Evolutionary conservation across 2,888 invertebrate genomes (phyloP).

Genomic region (Gonocerus acuteangulatus): DNA sequence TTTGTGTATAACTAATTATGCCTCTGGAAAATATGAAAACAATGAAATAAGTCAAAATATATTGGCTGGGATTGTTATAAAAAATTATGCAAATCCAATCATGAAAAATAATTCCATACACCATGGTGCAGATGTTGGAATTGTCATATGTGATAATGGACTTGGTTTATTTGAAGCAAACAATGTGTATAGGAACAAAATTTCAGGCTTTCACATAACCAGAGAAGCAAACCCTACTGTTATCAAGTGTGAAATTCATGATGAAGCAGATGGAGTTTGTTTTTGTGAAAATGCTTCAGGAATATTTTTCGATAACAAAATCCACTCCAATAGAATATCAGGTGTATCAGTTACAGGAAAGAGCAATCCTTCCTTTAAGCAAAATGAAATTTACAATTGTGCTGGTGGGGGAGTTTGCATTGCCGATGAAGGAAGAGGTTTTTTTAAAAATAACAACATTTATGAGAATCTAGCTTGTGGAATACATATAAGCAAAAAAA

Average conservation of each 20-base stretch:
- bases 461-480: slow-evolving; percentile 71
- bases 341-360: slow-evolving; percentile 99
- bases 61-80: slow-evolving; percentile 97
- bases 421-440: slow-evolving; percentile 92
- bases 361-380: slow-evolving; percentile 94
- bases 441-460: slow-evolving; percentile 97
- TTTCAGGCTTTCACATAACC: slow-evolving; percentile 98
- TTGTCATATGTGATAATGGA: slow-evolving; percentile 96
- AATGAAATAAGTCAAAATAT: slow-evolving; percentile 98
- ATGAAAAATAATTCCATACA: slow-evolving; percentile 96
- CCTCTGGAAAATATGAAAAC: slow-evolving; percentile 95
- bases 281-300: slow-evolving; percentile 97
- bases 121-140: slow-evolving; percentile 93
- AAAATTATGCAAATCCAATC: slow-evolving; percentile 96
- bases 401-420: slow-evolving; percentile 98
- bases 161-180: slow-evolving; percentile 98
- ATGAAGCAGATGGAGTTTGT: slow-evolving; percentile 97
- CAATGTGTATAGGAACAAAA: slow-evolving; percentile 97
- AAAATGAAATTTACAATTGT: slow-evolving; percentile 97
- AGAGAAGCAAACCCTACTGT: slow-evolving; percentile 98
- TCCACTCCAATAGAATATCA: slow-evolving; percentile 98
- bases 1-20: slow-evolving; percentile 94
- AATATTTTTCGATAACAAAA: slow-evolving; percentile 98
- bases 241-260: slow-evolving; percentile 97
- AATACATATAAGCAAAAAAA: slow-evolving; percentile 95